Evolutionary conservation across 2,113 vertebrate genomes (phyloP), one percentile per base, ranked within the genome.

Genomic region (Oenanthe melanoleuca): DNA sequence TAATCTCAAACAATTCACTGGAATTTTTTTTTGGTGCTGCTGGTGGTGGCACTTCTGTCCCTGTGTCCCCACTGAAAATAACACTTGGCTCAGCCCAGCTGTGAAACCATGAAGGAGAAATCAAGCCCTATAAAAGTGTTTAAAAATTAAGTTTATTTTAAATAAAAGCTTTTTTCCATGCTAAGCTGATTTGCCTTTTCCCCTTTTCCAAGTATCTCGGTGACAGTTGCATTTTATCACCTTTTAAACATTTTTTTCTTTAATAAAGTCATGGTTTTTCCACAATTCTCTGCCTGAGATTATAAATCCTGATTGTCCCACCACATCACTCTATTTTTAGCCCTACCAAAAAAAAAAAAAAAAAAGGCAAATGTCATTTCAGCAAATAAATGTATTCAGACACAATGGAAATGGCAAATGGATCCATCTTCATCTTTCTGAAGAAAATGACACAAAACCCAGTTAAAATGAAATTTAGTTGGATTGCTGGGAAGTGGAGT

Each of bases 131-230:
- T 8, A 52, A 69, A 12, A 60, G 26, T 9, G 47, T 56, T 38
- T 64, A 1, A 66, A 78, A 82, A 34, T 42, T 1, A 50, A 47
- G 1, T 26, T 25, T 82, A 22, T 86, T 60, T 52, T 25, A 37
- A 26, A 28, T 29, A 34, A 75, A 67, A 6, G 14, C 5, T 45
- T 79, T 7, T 3, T 29, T 63, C 44, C 38, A 25, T 8, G 23
- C 23, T 45, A 2, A 45, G n/a, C 26, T 20, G 29, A 70, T 2
- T 25, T 40, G 12, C 21, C 12, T 53, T 20, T 18, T 40, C 37
- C 34, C 21, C 12, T 53, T 20, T 55, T 21, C 33, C 23, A 50
- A 31, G 2, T 5, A 8, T 8, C 31, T 55, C 1, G 0, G 19
- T 14, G 17, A 6, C 8, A 55, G 38, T 19, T 59, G 44, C 2